A percentile compares a stretch with the other conserved stretches of the same genome.
Evolutionary conservation across 2,888 invertebrate genomes (phyloP).

Genomic region (Drosophila atripex): DNA sequence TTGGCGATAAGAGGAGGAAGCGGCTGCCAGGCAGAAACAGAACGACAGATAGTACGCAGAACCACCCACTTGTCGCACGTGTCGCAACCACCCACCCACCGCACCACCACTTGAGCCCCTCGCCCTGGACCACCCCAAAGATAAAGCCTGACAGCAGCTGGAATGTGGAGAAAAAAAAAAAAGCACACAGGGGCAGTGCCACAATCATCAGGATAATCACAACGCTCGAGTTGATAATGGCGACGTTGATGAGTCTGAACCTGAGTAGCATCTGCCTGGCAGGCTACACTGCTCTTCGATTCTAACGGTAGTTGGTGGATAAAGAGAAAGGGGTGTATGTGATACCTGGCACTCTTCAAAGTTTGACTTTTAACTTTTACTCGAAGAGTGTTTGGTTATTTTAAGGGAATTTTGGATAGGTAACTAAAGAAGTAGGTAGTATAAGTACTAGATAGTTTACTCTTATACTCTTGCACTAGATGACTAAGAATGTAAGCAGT

Average conservation of each 20-base stretch:
- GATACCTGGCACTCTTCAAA: neutral
- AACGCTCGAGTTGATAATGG: slow-evolving; percentile 69
- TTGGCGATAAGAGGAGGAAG: slow-evolving; percentile 30
- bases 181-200: slow-evolving; percentile 18
- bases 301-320: too few relatives aligned
- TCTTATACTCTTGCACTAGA: too few relatives aligned
- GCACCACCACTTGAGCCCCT: slow-evolving; percentile 7
- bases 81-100: slow-evolving; percentile 20
- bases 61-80: slow-evolving; percentile 33
- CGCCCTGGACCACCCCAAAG: slow-evolving; percentile 12
- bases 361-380: too few relatives aligned
- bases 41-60: slow-evolving; percentile 11
- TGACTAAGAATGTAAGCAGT: too few relatives aligned
- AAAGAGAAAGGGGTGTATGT: too few relatives aligned
- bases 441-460: too few relatives aligned
- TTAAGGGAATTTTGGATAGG: neutral
- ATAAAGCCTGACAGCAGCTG: slow-evolving; percentile 41
- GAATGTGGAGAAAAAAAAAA: too few relatives aligned
- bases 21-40: slow-evolving; percentile 11
- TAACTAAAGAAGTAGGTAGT: neutral
- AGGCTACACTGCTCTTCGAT: slow-evolving; percentile 2
- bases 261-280: too few relatives aligned
- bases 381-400: too few relatives aligned
- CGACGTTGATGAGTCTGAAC: slow-evolving; percentile 68
- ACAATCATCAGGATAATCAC: slow-evolving; percentile 69